A percentile compares a stretch with the other conserved stretches of the same genome.
phyloP scores from a whole-genome alignment of 2,888 invertebrate species.

The Zygogramma bicolorata region DNA sequence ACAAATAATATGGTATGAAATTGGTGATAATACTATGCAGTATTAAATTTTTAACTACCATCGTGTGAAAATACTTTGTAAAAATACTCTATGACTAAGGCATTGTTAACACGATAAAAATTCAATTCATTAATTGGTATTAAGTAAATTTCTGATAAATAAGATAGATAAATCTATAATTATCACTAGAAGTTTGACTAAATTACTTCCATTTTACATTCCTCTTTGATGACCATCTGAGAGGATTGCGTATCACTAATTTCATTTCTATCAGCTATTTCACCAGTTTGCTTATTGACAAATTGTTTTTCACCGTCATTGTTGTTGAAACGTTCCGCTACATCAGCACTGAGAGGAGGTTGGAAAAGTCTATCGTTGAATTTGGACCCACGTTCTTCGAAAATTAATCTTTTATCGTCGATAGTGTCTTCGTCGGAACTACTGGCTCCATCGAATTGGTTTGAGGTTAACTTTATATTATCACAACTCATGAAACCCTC shows the following conservation, averaged over 20 bases:
- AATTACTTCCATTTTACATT: constrained; percentile 55
- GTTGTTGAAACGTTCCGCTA: constrained; percentile 60
- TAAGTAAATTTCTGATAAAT: constrained; percentile 53
- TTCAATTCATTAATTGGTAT: constrained; percentile 51
- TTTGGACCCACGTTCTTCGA: constrained; percentile 54
- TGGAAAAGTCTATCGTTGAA: constrained; percentile 52
- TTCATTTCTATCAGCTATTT: constrained; percentile 57
- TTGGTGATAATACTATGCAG: constrained; percentile 54
- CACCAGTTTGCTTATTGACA: constrained; percentile 65
- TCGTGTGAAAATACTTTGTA: constrained; percentile 66
- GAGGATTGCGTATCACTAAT: constrained; percentile 50
- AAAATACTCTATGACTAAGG: constrained; percentile 66
- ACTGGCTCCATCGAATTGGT: constrained; percentile 65
- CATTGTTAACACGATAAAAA: constrained; percentile 56
- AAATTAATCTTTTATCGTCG: constrained; percentile 53
- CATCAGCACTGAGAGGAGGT: constrained; percentile 53
- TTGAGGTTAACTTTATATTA: constrained; percentile 71
- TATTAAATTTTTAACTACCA: constrained; percentile 51
- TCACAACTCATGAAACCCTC: constrained; percentile 75
- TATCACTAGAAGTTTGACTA: constrained; percentile 64
- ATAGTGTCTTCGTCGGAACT: constrained; percentile 51
- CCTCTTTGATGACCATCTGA: constrained; percentile 28
- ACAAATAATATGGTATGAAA: constrained; percentile 53
- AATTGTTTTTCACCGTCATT: constrained; percentile 64
- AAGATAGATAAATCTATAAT: constrained; percentile 45